Evolutionary conservation across 1,140 invertebrate species (phyloP).

Genomic region (Bradysia coprophila): DNA sequence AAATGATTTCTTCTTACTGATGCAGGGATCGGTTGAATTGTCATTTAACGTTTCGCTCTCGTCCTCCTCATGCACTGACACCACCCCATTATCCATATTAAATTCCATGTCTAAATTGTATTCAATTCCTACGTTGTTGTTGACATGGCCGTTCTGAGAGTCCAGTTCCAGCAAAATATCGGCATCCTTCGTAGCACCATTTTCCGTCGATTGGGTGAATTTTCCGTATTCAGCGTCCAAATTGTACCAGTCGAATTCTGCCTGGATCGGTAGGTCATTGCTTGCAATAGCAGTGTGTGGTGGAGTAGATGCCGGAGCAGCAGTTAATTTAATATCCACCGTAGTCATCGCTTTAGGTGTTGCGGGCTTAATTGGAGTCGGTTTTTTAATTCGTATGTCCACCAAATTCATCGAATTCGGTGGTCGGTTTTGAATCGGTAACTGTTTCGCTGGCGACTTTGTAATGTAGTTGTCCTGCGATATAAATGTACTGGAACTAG

Average conservation of each 20-base stretch:
- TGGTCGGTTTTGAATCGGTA: neutral
- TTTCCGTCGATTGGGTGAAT: slow-evolving; percentile 5
- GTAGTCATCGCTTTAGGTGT: neutral
- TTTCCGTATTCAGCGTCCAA: slow-evolving; percentile 21
- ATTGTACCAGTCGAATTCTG: slow-evolving; percentile 24
- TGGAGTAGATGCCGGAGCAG: slow-evolving; percentile 7
- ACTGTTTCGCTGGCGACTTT: slow-evolving; percentile 9
- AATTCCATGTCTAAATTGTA: slow-evolving; percentile 22
- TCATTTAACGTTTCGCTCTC: neutral
- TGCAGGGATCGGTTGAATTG: neutral
- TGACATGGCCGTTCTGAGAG: neutral
- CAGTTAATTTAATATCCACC: no score
- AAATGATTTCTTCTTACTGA: slow-evolving; percentile 15
- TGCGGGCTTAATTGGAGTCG: neutral
- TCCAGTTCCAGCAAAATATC: neutral
- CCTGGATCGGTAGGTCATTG: slow-evolving; percentile 11
- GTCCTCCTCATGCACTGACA: neutral
- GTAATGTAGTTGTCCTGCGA: slow-evolving; percentile 22
- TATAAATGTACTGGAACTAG: slow-evolving; percentile 13
- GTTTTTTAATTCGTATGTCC: slow-evolving; percentile 1
- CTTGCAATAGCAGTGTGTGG: slow-evolving; percentile 7
- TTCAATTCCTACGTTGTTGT: slow-evolving; percentile 7
- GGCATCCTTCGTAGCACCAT: slow-evolving; percentile 1
- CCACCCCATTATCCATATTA: slow-evolving; percentile 4
- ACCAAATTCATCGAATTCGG: neutral